Percentiles rank a stretch among this genome's conserved stretches.
Conservation (phyloP, 92 coral and sea anemone genomes). For the Metridium senile region DNA sequence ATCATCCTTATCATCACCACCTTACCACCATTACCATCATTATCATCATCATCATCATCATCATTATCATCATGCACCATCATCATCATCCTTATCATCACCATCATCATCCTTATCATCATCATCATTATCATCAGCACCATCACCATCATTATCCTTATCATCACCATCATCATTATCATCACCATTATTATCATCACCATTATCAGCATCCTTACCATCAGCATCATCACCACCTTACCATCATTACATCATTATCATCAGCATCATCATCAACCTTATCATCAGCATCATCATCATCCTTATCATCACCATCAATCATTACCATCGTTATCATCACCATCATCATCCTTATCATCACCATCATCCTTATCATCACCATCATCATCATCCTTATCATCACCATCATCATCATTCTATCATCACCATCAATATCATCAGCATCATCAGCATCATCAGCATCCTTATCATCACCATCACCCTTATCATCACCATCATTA, state of each 20-base stretch:
- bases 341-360: background rate
- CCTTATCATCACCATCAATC: background rate
- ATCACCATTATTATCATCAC: background rate
- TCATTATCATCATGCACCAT: too few species aligned
- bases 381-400: background rate
- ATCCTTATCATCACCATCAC: background rate
- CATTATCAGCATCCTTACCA: background rate
- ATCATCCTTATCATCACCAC: too few species aligned
- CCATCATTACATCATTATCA: background rate
- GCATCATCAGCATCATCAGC: background rate
- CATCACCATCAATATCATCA: background rate
- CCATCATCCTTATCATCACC: background rate
- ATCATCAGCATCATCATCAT: background rate
- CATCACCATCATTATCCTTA: too few species aligned
- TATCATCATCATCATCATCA: too few species aligned
- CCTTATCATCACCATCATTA: background rate
- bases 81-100: too few species aligned
- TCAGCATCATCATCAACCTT: background rate
- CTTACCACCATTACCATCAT: too few species aligned
- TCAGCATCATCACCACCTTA: background rate
- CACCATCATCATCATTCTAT: background rate
- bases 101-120: too few species aligned
- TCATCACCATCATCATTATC: too few species aligned
- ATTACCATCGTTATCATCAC: background rate
- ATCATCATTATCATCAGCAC: too few species aligned